Base-by-base conservation (phyloP, 2,888 invertebrate species). In the Chirona hameri region DNA sequence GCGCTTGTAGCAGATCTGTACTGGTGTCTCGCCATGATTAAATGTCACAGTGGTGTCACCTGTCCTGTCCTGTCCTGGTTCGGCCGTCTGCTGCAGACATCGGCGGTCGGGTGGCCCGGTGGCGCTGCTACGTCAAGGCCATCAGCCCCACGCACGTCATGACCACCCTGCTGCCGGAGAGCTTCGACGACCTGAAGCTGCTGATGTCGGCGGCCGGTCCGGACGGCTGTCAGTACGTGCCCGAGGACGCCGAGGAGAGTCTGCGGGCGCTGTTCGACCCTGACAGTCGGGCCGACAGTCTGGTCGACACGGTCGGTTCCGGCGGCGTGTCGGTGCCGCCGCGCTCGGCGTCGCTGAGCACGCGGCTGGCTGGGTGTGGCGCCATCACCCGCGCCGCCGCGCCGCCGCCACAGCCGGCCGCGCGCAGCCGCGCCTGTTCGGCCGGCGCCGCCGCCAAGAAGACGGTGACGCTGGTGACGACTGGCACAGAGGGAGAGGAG, bases 121-220 rank as follows among this genome's bases (percentile, higher is more conserved):
- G 93, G 93, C 89, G 91, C 83, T 93, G 93, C 87, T 93, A 91
- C 86, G 89, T 93, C 52, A 92, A 92, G 88, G 91, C 91, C 24
- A 89, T 92, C 57, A 91, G 90, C 55, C 87, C 89, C 14, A 91
- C 91, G 0, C 92, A 92, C 85, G 89, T 93, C 48, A 90, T 93
- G 57, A 87, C 93, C 76, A 92, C 92, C 21, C 90, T 93, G 85
- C 86, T 93, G 48, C 93, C 93, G 5, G 90, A 92, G 4, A 90
- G 91, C 46, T 91, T 91, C 86, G 88, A 89, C 65, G 89, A 89
- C 84, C 85, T 89, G 60, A 86, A 84, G 81, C 80, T 81, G 27
- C 83, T 85, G 24, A 46, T 84, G 10, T 82, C n/a, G 21, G 2
- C 24, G n/a, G 82, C 81, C n/a, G 82, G 83, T 29, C 79, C 83